Percentiles rank a stretch among this genome's conserved stretches.
Evolutionary conservation across 2,888 invertebrate species (phyloP).

Genomic region (Junonia oenone): DNA sequence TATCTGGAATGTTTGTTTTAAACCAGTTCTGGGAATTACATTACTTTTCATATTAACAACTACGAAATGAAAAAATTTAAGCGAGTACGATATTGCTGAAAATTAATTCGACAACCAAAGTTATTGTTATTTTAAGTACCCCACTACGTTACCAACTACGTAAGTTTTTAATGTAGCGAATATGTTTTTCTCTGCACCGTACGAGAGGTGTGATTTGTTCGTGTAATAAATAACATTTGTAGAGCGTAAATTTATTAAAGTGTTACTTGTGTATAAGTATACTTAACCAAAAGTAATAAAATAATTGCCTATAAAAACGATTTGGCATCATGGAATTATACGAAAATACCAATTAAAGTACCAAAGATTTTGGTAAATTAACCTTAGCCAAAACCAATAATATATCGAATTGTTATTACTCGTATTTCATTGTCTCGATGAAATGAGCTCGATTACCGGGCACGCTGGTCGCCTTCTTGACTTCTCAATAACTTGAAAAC

Average conservation of each 20-base stretch:
- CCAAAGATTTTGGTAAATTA: no score
- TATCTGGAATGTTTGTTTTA: neutral
- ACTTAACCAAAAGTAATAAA: neutral
- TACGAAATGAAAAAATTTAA: no score
- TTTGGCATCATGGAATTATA: no score
- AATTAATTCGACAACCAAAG: neutral
- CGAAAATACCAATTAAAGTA: no score
- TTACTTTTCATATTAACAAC: neutral
- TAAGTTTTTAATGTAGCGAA: neutral
- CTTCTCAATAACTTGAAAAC: constrained; percentile 72
- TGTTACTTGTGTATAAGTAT: neutral
- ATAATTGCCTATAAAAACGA: no score
- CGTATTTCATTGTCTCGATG: constrained; percentile 17
- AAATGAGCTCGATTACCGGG: constrained; percentile 30
- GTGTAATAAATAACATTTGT: neutral
- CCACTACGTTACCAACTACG: neutral
- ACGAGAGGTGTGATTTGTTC: neutral
- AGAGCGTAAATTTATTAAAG: neutral
- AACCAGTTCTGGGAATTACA: neutral
- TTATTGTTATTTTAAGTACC: neutral
- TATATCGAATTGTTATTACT: neutral
- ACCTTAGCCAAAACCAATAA: no score
- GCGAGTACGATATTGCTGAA: neutral
- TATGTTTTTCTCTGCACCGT: neutral
- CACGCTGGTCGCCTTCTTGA: constrained; percentile 44